Evolutionary conservation across 2,113 vertebrate species (phyloP).

Genomic region (Neomonachus schauinslandi): DNA sequence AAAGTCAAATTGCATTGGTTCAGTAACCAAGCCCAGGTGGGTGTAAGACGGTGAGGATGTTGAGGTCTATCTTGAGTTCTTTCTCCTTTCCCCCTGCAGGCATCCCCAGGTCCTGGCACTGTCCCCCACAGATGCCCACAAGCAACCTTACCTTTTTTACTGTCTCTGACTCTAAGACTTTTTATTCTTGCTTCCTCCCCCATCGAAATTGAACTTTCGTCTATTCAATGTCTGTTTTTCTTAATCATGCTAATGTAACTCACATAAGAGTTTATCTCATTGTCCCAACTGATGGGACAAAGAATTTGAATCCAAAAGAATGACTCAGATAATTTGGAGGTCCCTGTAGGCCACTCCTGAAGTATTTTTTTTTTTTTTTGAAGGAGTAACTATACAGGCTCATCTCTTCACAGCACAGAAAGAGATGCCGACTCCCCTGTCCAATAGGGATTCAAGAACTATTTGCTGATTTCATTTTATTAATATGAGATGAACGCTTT

Average conservation of each 20-base stretch:
- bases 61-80: too few species aligned
- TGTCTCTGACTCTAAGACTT: background rate
- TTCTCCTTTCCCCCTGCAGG: background rate
- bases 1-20: background rate
- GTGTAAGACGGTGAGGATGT: background rate
- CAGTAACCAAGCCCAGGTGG: background rate
- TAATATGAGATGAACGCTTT: background rate
- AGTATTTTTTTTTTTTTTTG: background rate
- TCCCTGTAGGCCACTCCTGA: background rate
- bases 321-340: background rate
- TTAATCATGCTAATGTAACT: background rate
- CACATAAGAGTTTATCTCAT: background rate
- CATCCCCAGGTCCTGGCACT: background rate
- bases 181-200: background rate
- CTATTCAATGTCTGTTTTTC: background rate
- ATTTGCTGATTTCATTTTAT: constrained; percentile 3
- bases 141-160: background rate
- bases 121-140: background rate
- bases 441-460: background rate
- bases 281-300: background rate
- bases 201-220: background rate
- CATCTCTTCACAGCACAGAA: background rate
- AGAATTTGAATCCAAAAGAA: background rate
- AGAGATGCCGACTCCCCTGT: background rate
- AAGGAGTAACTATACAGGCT: background rate